Conservation (phyloP, 2,888 invertebrate genomes). For the Anarsia innoxiella region DNA sequence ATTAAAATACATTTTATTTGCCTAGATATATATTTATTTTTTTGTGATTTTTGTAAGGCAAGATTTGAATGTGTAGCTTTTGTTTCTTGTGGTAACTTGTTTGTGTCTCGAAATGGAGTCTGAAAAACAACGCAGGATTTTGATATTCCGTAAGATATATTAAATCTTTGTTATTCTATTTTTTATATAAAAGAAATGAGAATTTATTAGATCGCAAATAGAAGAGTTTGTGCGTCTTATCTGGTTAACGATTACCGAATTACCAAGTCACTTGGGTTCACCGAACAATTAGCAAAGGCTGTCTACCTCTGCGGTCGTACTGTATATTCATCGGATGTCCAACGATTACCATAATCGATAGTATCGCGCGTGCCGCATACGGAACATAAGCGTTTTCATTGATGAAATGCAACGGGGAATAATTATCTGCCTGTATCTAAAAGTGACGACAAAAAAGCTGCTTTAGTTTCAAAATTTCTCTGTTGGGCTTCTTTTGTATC, state of each 20-base stretch:
- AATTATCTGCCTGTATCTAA: no score
- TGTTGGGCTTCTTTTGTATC: no score
- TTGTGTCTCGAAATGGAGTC: not conserved
- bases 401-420: slow-evolving; percentile 41
- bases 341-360: slow-evolving; percentile 73
- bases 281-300: slow-evolving; percentile 74
- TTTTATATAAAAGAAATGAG: no score
- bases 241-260: no score
- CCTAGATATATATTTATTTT: not conserved
- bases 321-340: slow-evolving; percentile 74
- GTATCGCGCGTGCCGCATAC: slow-evolving; percentile 66
- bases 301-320: slow-evolving; percentile 66
- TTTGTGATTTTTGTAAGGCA: not conserved
- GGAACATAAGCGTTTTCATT: slow-evolving; percentile 51
- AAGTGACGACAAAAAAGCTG: no score
- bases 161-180: no score
- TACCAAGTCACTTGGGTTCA: slow-evolving; percentile 69
- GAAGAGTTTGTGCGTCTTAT: no score
- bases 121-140: not conserved
- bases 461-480: no score
- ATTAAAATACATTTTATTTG: not conserved
- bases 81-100: no score
- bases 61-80: no score
- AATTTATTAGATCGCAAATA: no score
- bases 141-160: slow-evolving; percentile 1